Evolutionary conservation across 2,113 vertebrate species (phyloP).

Genomic region (Apus apus): DNA sequence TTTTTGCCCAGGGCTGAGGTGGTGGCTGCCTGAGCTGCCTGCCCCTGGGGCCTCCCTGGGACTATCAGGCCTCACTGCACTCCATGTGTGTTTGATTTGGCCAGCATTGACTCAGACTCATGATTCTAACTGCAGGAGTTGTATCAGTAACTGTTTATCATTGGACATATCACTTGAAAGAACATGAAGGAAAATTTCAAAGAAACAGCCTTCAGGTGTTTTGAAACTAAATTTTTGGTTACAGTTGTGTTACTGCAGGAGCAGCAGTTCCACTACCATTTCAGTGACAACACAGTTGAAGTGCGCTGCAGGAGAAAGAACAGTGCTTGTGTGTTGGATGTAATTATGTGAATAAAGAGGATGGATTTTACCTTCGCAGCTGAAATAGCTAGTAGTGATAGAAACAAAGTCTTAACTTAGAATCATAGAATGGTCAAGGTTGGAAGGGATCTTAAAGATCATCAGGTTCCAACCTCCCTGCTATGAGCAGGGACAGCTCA

Average conservation of each 20-base stretch:
- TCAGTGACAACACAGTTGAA: rapidly evolving
- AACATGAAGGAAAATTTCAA: not conserved
- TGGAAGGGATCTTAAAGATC: no score
- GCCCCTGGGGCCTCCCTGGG: no score
- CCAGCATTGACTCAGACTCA: rapidly evolving
- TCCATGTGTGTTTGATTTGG: no score
- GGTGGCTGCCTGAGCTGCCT: not conserved
- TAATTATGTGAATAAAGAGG: not conserved
- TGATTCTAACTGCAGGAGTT: not conserved
- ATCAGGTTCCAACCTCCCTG: no score
- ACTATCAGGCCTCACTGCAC: not conserved
- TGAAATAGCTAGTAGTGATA: not conserved
- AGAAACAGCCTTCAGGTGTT: not conserved
- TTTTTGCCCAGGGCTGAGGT: no score
- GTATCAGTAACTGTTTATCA: no score
- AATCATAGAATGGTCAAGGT: no score
- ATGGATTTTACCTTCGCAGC: not conserved
- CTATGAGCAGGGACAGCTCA: no score
- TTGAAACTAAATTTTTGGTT: not conserved
- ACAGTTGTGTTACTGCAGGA: not conserved
- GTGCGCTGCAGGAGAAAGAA: not conserved
- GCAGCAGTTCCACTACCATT: not conserved
- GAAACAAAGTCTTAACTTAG: not conserved
- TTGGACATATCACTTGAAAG: rapidly evolving
- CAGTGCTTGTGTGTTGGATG: rapidly evolving